Evolutionary conservation across 2,888 invertebrate species (phyloP), one percentile per base, ranked within the genome.

Genomic region (Sarcophaga rosellei): DNA sequence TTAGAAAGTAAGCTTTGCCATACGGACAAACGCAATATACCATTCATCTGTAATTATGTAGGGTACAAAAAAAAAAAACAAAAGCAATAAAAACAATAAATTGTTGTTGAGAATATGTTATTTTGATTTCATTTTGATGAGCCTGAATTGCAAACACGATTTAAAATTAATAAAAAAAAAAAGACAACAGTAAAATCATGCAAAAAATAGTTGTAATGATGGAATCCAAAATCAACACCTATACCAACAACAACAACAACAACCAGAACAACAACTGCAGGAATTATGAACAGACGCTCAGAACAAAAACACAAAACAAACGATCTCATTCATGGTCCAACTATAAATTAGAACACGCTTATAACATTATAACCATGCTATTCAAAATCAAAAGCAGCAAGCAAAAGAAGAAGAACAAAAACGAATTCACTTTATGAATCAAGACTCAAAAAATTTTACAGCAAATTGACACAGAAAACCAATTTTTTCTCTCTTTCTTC

Each of bases 71-170:
- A 35, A 10, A 69, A 81, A 47, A 47, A 4, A 47, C 11, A 4
- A 47, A 53, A 47, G n/a, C n/a, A 63, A 53, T 65, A 53, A 53
- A 53, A 53, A 35, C 35, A 35, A 35, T 35, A 35, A 35, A 35
- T 35, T 35, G 35, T 35, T 35, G 35, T 35, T n/a, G 15, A n/a
- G 65, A 35, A 35, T 35, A 17, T 53, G 4, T 53, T 53, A 72
- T 59, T 61, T 66, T 84, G 81, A 81, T 81, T 86, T 65, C 21
- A 70, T 86, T 86, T 84, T 78, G 80, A 86, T 81, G 84, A 86
- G 84, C 63, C 65, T 23, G 20, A 86, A 84, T 79, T 73, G 72
- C 84, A 86, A 86, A 84, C 74, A 84, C 74, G 77, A 81, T 74
- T 77, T 74, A 3, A 65, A 82, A 76, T 82, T 82, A 76, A 63